Base-by-base conservation (phyloP, 1,140 invertebrate species). In the Lordiphosa collinella region DNA sequence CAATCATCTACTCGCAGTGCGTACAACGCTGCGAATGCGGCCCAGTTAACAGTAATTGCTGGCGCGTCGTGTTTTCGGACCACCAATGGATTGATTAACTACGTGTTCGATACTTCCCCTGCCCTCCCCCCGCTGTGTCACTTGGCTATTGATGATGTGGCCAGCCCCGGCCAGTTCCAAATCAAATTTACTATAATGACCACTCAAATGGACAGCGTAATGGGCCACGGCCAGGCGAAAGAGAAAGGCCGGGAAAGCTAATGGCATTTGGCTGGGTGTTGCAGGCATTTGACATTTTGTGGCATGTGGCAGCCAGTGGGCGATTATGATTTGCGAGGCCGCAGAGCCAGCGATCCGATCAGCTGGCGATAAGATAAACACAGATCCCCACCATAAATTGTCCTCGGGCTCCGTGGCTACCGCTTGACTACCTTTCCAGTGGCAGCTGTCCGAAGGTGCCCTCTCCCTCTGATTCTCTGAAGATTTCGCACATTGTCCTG, bases 41-140 rank as follows among this genome's bases (percentile, higher is more conserved):
- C 22, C 75, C 75, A 79, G 73, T 76, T 78, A 76, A 78, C 74
- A 68, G 73, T 79, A 78, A 79, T 79, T 78, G 74, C 74, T 73
- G 68, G 74, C 68, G 73, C 68, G 74, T 79, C 74, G 73, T 74
- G 64, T 64, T 69, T 64, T 65, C 18, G 69, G 75, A 79, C 75
- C 75, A 79, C 75, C 75, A 79, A 80, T 79, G 75, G 75, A 79
- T 79, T 79, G 75, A 79, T 79, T 80, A 79, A 79, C 75, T 80
- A 79, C 75, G 74, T 79, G 75, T 79, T 79, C 74, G 64, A 79
- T 80, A 74, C 74, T 80, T 61, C 11, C 13, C 12, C 3, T 10
- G 5, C 34, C 22, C 11, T 8, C 9, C 34, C 16, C 40, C 35
- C 35, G 41, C 57, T 68, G 60, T 78, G 73, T 79, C 73, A 78